These are phyloP conservation scores for Vanessa tameamea DNA, from an alignment of 1,140 invertebrate genomes.

Conservation along the genomic window DNA sequence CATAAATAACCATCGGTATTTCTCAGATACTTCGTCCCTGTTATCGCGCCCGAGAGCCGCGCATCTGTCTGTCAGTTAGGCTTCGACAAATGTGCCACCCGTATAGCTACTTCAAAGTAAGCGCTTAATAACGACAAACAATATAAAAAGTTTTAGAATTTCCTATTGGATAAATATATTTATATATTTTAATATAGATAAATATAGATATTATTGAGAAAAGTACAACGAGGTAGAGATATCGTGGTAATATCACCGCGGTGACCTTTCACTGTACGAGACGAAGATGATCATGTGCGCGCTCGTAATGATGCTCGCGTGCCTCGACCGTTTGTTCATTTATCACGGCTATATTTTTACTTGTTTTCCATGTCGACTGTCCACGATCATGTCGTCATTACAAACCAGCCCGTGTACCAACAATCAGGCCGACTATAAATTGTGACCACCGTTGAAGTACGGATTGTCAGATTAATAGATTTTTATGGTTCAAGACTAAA, in stretches of 20 bases:
- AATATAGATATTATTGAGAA: background rate
- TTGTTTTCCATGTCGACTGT: conserved; percentile 73
- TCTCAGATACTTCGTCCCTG: conserved; percentile 68
- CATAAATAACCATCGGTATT: conserved; percentile 78
- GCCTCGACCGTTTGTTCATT: conserved; percentile 61
- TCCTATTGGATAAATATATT: background rate
- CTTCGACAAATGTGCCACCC: conserved; percentile 74
- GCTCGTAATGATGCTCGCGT: conserved; percentile 65
- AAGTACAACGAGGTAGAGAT: conserved; percentile 22
- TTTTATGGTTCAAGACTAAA: conserved; percentile 57
- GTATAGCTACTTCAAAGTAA: conserved; percentile 50
- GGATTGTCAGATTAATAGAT: conserved; percentile 65
- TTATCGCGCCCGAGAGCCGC: conserved; percentile 63
- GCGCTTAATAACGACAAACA: conserved; percentile 7
- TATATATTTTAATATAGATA: background rate
- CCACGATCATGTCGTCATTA: conserved; percentile 77
- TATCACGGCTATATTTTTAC: conserved; percentile 76
- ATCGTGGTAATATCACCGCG: conserved; percentile 36
- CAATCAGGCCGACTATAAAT: conserved; percentile 73
- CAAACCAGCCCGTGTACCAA: conserved; percentile 65
- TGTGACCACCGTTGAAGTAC: conserved; percentile 69
- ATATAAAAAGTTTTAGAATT: background rate
- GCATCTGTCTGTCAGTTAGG: conserved; percentile 72
- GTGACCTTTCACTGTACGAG: conserved; percentile 52
- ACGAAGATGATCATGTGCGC: conserved; percentile 54